Percentiles rank a stretch among this genome's conserved stretches.
These are phyloP conservation scores for Camelus dromedarius DNA, from an alignment of 2,113 vertebrate species.

Conservation along the genomic window DNA sequence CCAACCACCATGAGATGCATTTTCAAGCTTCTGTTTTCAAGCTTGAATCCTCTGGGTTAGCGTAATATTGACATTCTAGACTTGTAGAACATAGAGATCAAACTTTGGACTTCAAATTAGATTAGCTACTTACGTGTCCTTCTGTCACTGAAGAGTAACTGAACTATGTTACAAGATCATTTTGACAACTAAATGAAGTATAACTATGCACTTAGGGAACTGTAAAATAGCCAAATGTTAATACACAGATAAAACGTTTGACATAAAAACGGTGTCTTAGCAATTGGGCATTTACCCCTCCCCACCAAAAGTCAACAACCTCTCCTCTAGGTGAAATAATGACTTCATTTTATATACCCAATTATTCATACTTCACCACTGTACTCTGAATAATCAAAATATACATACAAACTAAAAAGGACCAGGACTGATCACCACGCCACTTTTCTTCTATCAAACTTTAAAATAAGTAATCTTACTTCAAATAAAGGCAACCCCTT, in stretches of 20 bases:
- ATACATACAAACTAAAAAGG: neutral
- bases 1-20: neutral
- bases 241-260: neutral
- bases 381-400: conserved; percentile 10
- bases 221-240: neutral
- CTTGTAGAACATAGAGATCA: neutral
- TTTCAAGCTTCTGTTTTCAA: conserved; percentile 3
- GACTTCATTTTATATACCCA: conserved; percentile 21
- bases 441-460: neutral
- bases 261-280: conserved; percentile 1
- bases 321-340: conserved; percentile 25
- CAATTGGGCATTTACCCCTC: neutral
- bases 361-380: neutral
- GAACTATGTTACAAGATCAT: conserved; percentile 16
- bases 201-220: neutral
- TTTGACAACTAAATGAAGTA: conserved; percentile 32
- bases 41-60: neutral
- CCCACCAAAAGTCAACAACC: neutral
- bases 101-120: conserved; percentile 38
- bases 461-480: conserved; percentile 41
- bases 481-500: neutral
- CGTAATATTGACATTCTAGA: neutral
- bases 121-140: neutral
- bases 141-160: conserved; percentile 21
- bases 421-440: neutral